Conservation (phyloP, 2,888 invertebrate genomes). For the Drosophila emarginata region DNA sequence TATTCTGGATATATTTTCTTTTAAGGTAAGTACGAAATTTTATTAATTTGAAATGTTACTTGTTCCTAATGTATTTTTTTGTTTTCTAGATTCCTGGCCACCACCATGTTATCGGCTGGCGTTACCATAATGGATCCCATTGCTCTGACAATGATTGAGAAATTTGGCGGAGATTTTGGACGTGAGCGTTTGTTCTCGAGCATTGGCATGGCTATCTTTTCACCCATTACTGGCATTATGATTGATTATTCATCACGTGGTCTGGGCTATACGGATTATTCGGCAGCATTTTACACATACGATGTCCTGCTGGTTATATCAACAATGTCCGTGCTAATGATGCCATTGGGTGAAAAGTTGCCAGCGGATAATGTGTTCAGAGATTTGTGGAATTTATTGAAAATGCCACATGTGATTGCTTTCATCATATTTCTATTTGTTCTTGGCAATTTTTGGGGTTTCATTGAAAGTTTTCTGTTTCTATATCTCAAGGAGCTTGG, state of each 20-base stretch:
- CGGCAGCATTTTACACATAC: constrained; percentile 92
- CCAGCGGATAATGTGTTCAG: constrained; percentile 90
- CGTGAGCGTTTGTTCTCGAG: constrained; percentile 91
- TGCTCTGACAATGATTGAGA: constrained; percentile 92
- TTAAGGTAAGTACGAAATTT: constrained; percentile 81
- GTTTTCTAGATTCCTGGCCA: constrained; percentile 87
- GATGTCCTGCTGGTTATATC: constrained; percentile 89
- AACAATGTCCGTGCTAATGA: constrained; percentile 88
- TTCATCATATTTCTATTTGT: constrained; percentile 92
- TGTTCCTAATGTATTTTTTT: not conserved
- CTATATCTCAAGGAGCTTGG: constrained; percentile 92
- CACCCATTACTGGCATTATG: constrained; percentile 90
- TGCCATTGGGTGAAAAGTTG: constrained; percentile 90
- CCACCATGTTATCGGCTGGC: constrained; percentile 91
- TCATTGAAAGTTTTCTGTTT: constrained; percentile 94
- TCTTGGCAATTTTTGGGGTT: constrained; percentile 94
- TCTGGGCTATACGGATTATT: constrained; percentile 91
- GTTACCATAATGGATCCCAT: constrained; percentile 95
- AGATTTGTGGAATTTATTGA: constrained; percentile 89
- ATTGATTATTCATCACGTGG: constrained; percentile 85
- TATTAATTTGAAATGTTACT: not conserved
- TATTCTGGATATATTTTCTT: constrained; percentile 92
- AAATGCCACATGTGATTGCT: constrained; percentile 90
- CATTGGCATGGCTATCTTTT: constrained; percentile 92
- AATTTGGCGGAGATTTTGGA: constrained; percentile 91